Base-by-base conservation (phyloP, 2,113 vertebrate genomes). In the human (Homo sapiens) region DNA sequence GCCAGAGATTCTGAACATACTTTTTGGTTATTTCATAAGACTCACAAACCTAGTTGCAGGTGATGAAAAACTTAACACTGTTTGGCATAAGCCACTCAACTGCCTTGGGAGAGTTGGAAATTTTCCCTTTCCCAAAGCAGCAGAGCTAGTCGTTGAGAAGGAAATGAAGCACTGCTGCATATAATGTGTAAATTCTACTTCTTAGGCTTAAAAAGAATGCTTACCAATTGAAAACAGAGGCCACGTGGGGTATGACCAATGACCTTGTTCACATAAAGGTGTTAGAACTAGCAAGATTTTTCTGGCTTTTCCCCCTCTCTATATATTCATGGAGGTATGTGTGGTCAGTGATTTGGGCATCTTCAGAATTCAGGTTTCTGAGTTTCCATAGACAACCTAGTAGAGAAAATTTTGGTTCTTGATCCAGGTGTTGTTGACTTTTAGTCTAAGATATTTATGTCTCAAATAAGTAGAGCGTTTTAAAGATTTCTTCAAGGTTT, bases 401-500 rank as follows among this genome's bases (percentile, higher is more conserved):
- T 12, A 55, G 76, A 95, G 78, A 93, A 96, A 93, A 93, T n/a
- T 32, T 92, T 66, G 17, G 35, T 87, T 97, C 75, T 93, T 79
- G 48, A 84, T 40, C 23, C 52, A 85, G 81, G 72, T 95, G 73
- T 78, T 61, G 45, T 35, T 97, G 81, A 73, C 81, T 96, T 87
- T 80, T 72, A 85, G 72, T 81, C 83, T 32, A 70, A 66, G 32
- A 66, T 92, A 90, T 90, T 93, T 94, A 66, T 73, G 38, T 48
- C 73, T 96, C 85, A 96, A 88, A 86, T 97, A 75, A 87, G 20
- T 89, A 96, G 50, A 75, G 16, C 59, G 83, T 94, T 96, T 96
- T 68, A 93, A 96, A 97, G 73, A 97, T 91, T 97, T 96, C 73
- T 78, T 97, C 89, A 93, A 95, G 96, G 78, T 96, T 97, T 96